A percentile compares a stretch with the other conserved stretches of the same genome.
Evolutionary conservation across 1,140 invertebrate genomes (phyloP).

Genomic region (Drosophila funebris): DNA sequence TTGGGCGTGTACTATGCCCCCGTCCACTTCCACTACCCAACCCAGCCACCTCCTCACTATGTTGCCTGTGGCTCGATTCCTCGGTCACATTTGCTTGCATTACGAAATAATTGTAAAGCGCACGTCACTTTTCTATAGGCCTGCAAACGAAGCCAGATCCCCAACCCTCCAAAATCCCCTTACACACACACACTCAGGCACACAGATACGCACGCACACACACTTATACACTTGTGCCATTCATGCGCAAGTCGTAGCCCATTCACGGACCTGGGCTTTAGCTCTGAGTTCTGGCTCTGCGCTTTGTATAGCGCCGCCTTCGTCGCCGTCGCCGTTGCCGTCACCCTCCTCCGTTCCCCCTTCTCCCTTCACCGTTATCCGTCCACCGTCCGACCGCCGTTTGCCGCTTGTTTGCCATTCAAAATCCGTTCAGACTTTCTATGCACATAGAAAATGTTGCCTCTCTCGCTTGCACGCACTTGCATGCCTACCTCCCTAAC

Average conservation of each 20-base stretch:
- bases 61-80: slow-evolving; percentile 23
- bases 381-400: slow-evolving; percentile 3
- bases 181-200: not conserved
- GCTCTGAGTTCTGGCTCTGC: slow-evolving; percentile 3
- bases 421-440: slow-evolving; percentile 81
- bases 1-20: not conserved
- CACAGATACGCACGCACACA: not conserved
- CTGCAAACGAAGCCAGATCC: slow-evolving; percentile 58
- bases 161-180: not conserved
- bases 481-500: slow-evolving; percentile 5
- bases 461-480: slow-evolving; percentile 62
- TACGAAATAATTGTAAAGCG: slow-evolving; percentile 81
- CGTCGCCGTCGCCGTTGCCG: not conserved
- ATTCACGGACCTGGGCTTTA: slow-evolving; percentile 59
- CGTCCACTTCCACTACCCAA: not conserved
- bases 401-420: slow-evolving; percentile 78
- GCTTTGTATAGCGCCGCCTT: slow-evolving; percentile 22
- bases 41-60: not conserved
- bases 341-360: not conserved
- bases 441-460: slow-evolving; percentile 65
- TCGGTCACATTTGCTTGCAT: slow-evolving; percentile 79
- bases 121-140: slow-evolving; percentile 80
- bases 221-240: slow-evolving; percentile 66
- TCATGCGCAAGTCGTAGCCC: slow-evolving; percentile 79
- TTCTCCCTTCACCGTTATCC: not conserved